Conservation (phyloP, 2,888 invertebrate genomes). For the Anoncus sp. region DNA sequence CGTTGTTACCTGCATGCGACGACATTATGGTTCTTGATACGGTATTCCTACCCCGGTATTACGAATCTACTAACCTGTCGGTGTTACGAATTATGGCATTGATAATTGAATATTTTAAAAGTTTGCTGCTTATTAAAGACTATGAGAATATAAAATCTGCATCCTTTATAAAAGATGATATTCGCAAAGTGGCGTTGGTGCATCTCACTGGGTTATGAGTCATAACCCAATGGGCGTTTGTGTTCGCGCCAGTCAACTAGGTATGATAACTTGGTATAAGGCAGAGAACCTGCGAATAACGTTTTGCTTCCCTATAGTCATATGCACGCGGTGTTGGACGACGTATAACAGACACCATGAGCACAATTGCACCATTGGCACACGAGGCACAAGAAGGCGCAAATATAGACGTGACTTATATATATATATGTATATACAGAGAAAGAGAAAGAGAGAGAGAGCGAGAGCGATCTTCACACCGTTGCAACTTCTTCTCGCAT, state of each 20-base stretch:
- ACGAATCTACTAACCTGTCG: too few relatives aligned
- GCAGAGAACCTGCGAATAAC: conserved; percentile 9
- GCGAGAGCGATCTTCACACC: conserved; percentile 15
- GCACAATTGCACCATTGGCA: conserved; percentile 51
- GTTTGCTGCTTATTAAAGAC: too few relatives aligned
- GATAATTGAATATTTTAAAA: too few relatives aligned
- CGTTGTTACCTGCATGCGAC: neutral
- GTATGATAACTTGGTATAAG: neutral
- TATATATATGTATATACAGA: neutral
- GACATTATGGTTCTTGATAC: too few relatives aligned
- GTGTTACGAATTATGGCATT: too few relatives aligned
- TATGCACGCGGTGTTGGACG: neutral
- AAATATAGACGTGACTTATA: conserved; percentile 20
- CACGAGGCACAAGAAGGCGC: conserved; percentile 29
- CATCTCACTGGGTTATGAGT: neutral
- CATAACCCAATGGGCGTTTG: conserved; percentile 3
- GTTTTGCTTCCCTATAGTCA: conserved; percentile 16
- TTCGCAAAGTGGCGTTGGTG: neutral
- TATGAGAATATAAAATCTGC: neutral
- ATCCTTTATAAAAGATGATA: neutral
- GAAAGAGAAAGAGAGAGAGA: neutral
- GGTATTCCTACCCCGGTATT: too few relatives aligned
- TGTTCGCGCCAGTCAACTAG: neutral
- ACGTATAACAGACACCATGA: conserved; percentile 22
- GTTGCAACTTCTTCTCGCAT: conserved; percentile 40